A percentile compares a stretch with the other conserved stretches of the same genome.
Conservation (phyloP, 2,113 vertebrate species). For the Ameiurus melas region DNA sequence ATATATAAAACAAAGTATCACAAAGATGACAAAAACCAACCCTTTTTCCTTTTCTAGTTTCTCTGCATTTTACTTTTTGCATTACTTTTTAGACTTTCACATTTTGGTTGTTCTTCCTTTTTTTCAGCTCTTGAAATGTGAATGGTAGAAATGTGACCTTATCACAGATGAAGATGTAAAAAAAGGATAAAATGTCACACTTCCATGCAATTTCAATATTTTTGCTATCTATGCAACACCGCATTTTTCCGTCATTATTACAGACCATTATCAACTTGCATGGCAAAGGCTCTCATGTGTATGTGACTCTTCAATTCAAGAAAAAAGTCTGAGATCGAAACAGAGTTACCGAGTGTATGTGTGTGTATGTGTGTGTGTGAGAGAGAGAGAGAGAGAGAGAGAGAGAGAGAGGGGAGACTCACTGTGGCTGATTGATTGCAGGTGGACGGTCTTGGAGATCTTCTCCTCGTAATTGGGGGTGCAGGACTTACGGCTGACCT, state of each 20-base stretch:
- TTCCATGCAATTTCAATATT: too few relatives aligned
- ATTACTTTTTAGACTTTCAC: too few relatives aligned
- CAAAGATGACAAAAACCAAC: too few relatives aligned
- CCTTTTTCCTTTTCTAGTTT: too few relatives aligned
- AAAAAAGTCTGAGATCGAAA: background rate
- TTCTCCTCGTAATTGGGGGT: conserved; percentile 68
- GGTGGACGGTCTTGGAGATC: conserved; percentile 83
- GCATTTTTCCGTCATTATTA: background rate
- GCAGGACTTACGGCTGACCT: conserved; percentile 84
- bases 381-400: background rate
- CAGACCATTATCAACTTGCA: background rate
- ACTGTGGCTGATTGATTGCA: conserved; percentile 88
- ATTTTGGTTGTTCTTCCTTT: too few relatives aligned
- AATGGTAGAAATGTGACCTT: background rate
- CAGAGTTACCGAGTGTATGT: background rate
- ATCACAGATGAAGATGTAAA: background rate
- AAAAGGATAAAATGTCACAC: background rate
- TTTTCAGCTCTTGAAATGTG: background rate
- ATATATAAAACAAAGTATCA: background rate
- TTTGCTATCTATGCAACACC: background rate
- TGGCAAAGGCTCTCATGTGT: background rate
- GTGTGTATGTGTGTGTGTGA: background rate
- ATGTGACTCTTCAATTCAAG: background rate
- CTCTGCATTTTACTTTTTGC: background rate
- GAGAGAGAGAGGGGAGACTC: conserved; percentile 53